Evolutionary conservation across 2,888 invertebrate species (phyloP), one percentile per base, ranked within the genome.

Genomic region (Luperina testacea): DNA sequence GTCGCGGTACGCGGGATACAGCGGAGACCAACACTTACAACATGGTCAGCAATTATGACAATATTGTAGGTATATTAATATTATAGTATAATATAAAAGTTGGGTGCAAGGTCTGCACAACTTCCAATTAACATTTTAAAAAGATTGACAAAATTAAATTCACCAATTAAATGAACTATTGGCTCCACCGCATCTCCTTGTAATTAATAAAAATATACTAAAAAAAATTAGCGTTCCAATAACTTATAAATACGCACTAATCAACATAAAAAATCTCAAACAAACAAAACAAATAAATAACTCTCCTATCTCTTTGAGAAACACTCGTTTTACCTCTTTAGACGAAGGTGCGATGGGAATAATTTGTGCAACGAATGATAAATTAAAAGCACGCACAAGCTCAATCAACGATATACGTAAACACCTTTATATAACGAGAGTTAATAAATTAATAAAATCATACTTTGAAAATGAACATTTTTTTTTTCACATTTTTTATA

Each of bases 401-500:
- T 86, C 77, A 78, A 88, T 80, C 73, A 80, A 76, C 78, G 82
- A 84, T 80, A 80, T 69, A 80, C 42, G 80, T 77, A 82, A 84
- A 90, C 88, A 91, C 90, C 89, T 88, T 88, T 87, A 83, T 88
- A 68, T 85, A 87, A 69, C 69, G 57, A 68, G 73, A 71, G 81
- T 87, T 82, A 87, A 86, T 87, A 77, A 77, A 75, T 78, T 81
- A 85, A 77, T 73, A 73, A 84, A 82, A 75, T 76, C 71, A 85
- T 75, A 71, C 69, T 72, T 85, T 82, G 88, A 78, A 87, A 90
- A 89, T 85, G 72, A 79, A 78, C 51, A 8, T 8, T 11, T 15
- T 78, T 92, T 92, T 92, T 90, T 91, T 91, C 87, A 86, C 81
- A 84, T 90, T 90, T 92, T 83, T 92, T 88, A 90, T 95, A 95